A percentile compares a stretch with the other conserved stretches of the same genome.
Evolutionary conservation across 2,113 vertebrate species (phyloP).

Genomic region (Lontra canadensis): DNA sequence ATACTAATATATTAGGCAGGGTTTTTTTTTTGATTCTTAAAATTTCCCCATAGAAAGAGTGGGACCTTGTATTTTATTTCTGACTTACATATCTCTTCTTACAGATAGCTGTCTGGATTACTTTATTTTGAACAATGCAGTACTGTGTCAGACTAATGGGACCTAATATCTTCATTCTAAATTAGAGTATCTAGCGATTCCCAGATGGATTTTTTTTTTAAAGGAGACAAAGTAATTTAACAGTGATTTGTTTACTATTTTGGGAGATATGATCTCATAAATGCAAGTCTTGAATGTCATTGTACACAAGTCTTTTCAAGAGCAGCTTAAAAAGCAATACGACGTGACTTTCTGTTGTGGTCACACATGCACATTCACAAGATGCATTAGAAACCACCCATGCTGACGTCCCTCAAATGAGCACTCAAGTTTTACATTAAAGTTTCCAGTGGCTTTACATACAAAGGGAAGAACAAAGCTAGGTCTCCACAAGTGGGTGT

Average conservation of each 20-base stretch:
- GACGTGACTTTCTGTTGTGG: neutral
- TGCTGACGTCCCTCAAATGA: neutral
- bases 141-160: neutral
- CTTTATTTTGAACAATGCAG: neutral
- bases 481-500: neutral
- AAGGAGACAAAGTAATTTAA: neutral
- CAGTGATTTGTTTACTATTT: neutral
- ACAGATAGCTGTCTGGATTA: neutral
- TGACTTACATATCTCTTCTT: neutral
- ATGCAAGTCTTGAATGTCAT: neutral
- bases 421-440: neutral
- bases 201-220: neutral
- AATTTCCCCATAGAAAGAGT: neutral
- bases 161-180: neutral
- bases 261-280: neutral
- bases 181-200: neutral
- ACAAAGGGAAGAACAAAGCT: neutral
- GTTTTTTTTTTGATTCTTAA: neutral
- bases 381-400: neutral
- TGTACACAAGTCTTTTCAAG: neutral
- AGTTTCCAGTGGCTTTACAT: neutral
- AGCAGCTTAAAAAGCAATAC: neutral
- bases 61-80: neutral
- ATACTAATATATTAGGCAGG: neutral
- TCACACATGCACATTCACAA: neutral